A percentile compares a stretch with the other conserved stretches of the same genome.
Evolutionary conservation across 2,113 vertebrate species (phyloP).

Genomic region (Mustela nigripes): DNA sequence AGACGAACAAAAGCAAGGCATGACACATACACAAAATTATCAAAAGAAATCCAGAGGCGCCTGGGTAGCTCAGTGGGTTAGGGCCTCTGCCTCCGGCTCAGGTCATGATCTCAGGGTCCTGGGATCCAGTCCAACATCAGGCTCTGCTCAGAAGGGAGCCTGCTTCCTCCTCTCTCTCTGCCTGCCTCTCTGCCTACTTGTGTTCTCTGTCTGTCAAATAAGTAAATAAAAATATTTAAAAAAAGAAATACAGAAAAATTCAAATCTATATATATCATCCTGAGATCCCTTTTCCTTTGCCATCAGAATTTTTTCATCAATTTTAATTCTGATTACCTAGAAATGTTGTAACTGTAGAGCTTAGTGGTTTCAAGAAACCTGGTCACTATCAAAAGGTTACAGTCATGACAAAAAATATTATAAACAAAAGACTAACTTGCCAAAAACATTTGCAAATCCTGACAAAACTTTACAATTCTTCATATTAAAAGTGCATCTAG

Average conservation of each 20-base stretch:
- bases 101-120: no score
- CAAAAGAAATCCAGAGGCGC: not conserved
- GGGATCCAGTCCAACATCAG: no score
- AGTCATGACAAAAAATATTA: not conserved
- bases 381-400: not conserved
- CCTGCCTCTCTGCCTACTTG: no score
- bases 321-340: slow-evolving; percentile 32
- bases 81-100: no score
- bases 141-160: no score
- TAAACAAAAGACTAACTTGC: not conserved
- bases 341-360: not conserved
- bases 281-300: not conserved
- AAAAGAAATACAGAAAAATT: not conserved
- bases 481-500: not conserved
- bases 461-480: not conserved
- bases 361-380: slow-evolving; percentile 26
- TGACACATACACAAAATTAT: not conserved
- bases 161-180: no score
- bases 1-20: slow-evolving; percentile 21
- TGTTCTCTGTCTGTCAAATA: no score
- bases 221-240: not conserved
- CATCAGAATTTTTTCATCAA: not conserved
- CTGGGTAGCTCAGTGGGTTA: no score
- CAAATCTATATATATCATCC: not conserved
- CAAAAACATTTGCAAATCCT: not conserved